Evolutionary conservation across 1,140 invertebrate species (phyloP).

Genomic region (Epicauta chinensis): DNA sequence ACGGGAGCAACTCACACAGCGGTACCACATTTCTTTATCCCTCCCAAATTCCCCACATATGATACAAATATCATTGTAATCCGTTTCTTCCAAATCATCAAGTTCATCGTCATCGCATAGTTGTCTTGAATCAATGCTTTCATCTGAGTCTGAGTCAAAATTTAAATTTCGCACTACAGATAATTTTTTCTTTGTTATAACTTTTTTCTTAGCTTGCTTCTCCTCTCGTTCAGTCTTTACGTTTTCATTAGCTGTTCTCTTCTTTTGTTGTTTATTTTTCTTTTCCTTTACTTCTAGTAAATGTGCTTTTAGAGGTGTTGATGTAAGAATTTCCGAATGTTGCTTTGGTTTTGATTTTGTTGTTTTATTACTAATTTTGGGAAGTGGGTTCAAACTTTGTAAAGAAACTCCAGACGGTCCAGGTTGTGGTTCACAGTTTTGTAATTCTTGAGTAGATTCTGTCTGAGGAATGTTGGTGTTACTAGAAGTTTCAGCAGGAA

Average conservation of each 20-base stretch:
- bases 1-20: no score
- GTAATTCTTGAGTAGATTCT: background rate
- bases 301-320: constrained; percentile 1
- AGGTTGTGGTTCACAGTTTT: background rate
- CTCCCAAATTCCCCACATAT: no score
- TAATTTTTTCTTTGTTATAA: background rate
- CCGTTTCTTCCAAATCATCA: background rate
- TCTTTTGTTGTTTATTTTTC: background rate
- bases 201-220: background rate
- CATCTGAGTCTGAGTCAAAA: background rate
- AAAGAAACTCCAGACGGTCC: background rate
- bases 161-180: no score
- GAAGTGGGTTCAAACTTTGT: background rate
- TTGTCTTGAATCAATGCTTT: background rate
- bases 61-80: no score
- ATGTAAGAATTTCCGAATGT: constrained; percentile 10
- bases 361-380: constrained; percentile 6
- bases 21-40: no score
- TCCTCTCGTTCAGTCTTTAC: background rate
- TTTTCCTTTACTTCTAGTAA: background rate
- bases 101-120: background rate
- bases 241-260: background rate
- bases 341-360: constrained; percentile 1
- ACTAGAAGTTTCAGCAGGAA: background rate
- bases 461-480: background rate